These are phyloP conservation scores for Himalopsyche kuldschensis DNA, from an alignment of 2,888 invertebrate genomes.

Conservation along the genomic window DNA sequence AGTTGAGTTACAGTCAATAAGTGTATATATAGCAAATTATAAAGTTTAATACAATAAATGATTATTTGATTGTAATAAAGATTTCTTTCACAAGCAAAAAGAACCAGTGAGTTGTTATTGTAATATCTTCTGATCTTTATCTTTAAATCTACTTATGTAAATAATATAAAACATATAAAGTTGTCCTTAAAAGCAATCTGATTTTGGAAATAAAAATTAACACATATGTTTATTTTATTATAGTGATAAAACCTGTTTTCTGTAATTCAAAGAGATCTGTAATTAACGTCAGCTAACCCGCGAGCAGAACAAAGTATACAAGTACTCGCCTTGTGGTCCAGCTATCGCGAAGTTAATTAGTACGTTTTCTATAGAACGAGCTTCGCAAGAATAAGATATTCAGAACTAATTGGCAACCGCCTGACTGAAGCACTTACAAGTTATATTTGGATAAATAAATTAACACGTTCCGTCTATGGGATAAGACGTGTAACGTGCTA, in stretches of 20 bases:
- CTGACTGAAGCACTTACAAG: not conserved
- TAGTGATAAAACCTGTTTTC: constrained; percentile 32
- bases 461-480: not conserved
- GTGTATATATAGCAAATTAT: too few species aligned
- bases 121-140: too few species aligned
- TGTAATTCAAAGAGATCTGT: constrained; percentile 27
- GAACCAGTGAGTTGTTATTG: too few species aligned
- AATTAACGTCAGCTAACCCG: constrained; percentile 21
- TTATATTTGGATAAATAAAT: constrained; percentile 6
- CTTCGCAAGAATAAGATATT: constrained; percentile 12
- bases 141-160: too few species aligned
- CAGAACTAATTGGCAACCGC: constrained; percentile 15
- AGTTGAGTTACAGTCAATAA: too few species aligned
- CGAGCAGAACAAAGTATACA: not conserved
- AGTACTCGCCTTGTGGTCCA: not conserved
- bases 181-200: not conserved
- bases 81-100: too few species aligned
- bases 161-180: not conserved
- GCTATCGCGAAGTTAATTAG: constrained; percentile 16
- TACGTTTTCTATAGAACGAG: constrained; percentile 9
- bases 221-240: constrained; percentile 19
- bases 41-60: too few species aligned
- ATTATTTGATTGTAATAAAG: too few species aligned
- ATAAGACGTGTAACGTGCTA: not conserved
- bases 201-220: not conserved